Percentiles rank a stretch among this genome's conserved stretches.
Conservation (phyloP, 2,797 vertebrate species). For the Myripristis jacobus region DNA sequence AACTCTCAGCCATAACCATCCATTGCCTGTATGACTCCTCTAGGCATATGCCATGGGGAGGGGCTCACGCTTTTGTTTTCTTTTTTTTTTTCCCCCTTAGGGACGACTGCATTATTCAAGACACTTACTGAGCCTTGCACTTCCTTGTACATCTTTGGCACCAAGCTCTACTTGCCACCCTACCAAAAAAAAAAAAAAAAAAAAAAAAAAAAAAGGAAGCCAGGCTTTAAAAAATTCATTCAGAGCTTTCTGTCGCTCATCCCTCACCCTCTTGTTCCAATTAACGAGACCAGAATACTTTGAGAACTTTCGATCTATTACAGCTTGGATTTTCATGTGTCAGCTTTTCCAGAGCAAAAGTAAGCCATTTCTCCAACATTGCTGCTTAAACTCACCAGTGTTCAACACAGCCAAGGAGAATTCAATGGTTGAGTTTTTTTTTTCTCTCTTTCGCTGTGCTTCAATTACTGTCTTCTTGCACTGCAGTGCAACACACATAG, state of each 20-base stretch:
- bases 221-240: slow-evolving; percentile 80
- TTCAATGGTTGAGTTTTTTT: slow-evolving; percentile 47
- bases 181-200: slow-evolving; percentile 54
- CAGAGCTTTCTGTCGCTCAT: slow-evolving; percentile 68
- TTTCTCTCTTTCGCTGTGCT: slow-evolving; percentile 44
- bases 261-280: slow-evolving; percentile 73
- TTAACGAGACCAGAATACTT: slow-evolving; percentile 72
- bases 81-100: slow-evolving; percentile 58
- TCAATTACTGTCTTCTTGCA: slow-evolving; percentile 68
- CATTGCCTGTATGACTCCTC: slow-evolving; percentile 60
- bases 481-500: slow-evolving; percentile 54
- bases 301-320: slow-evolving; percentile 69
- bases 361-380: slow-evolving; percentile 59
- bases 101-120: slow-evolving; percentile 83
- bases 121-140: slow-evolving; percentile 83
- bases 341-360: slow-evolving; percentile 67
- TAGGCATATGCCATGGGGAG: slow-evolving; percentile 23
- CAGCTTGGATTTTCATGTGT: slow-evolving; percentile 66
- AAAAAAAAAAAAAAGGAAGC: slow-evolving; percentile 49
- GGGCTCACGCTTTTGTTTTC: slow-evolving; percentile 43
- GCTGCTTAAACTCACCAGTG: slow-evolving; percentile 67
- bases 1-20: slow-evolving; percentile 44
- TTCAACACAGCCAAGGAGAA: slow-evolving; percentile 61
- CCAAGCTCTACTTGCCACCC: slow-evolving; percentile 74
- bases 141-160: slow-evolving; percentile 81